Base-by-base conservation (phyloP, 2,797 vertebrate genomes). In the Psittacula derbiana region DNA sequence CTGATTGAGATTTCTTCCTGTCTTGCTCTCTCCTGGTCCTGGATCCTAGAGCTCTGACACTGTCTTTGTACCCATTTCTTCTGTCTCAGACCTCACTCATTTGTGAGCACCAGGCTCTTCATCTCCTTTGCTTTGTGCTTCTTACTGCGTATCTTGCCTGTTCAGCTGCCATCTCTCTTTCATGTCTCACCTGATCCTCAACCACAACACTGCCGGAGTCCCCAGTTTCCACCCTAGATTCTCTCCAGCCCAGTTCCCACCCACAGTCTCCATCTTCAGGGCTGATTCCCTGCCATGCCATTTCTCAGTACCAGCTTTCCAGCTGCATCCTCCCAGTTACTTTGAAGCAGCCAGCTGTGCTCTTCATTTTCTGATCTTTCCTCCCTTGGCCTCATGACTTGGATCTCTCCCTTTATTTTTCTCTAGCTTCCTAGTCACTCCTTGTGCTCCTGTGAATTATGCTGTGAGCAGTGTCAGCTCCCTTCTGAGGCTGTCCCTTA, bases 401-500 rank as follows among this genome's bases (percentile, higher is more conserved):
- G 0, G 4, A 21, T 53, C 18, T 67, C n/a, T 64, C 21, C 3
- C 10, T 12, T 27, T 46, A 36, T 36, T 19, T 23, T 6, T 9
- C 33, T 19, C 24, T 66, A 64, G 0, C 36, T 62, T 62, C 50
- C 65, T 79, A 62, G 58, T 43, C 24, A 28, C 11, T 40, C 33
- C 69, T 67, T 57, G 79, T 58, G 23, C 44, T 86, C 41, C 44
- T 21, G 43, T 81, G 88, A 73, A 36, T 28, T 58, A 28, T 0
- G 1, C 73, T 86, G 66, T 84, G 40, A 95, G 62, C 86, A 55
- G 74, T 38, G 66, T 78, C 58, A 93, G 65, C 65, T 87, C 69
- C 65, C 41, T 93, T 64, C 91, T 66, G 49, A 90, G 64, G 18
- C 65, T 53, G 65, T 62, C 61, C 53, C 90, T 92, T 40, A 66